These are phyloP conservation scores for Manis javanica DNA, from an alignment of 2,797 vertebrate species.

Conservation along the genomic window DNA sequence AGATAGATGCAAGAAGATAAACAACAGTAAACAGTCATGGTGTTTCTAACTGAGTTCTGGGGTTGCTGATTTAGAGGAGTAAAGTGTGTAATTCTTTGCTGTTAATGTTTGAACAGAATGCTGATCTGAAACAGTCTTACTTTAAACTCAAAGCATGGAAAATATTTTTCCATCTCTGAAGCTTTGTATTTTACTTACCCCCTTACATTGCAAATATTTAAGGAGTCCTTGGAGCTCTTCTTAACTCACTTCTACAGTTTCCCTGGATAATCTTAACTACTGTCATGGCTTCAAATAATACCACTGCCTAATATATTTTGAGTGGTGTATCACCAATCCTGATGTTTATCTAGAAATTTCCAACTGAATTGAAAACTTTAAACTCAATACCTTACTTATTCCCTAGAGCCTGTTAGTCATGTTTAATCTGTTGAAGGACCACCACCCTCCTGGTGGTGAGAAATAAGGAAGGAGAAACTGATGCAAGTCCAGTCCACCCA, in stretches of 20 bases:
- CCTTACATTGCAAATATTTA: slow-evolving; percentile 17
- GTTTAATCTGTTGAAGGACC: not conserved
- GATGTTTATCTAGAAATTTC: not conserved
- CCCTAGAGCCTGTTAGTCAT: not conserved
- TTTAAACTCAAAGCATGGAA: not conserved
- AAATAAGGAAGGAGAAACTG: not conserved
- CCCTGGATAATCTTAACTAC: not conserved
- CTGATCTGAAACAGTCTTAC: not conserved
- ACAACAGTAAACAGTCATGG: not conserved
- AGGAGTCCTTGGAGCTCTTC: not conserved
- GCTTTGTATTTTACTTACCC: not conserved
- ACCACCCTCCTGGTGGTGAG: not conserved
- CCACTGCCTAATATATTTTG: not conserved
- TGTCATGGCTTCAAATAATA: not conserved
- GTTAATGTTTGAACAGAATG: not conserved
- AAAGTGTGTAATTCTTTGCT: not conserved
- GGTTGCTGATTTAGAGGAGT: not conserved
- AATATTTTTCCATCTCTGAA: not conserved
- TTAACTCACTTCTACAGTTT: not conserved
- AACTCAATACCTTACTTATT: not conserved
- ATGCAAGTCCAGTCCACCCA: not conserved
- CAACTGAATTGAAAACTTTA: not conserved
- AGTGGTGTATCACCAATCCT: not conserved
- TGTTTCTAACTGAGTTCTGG: not conserved
- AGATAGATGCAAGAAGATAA: not conserved